These are phyloP conservation scores for Cuculus canorus DNA, from an alignment of 2,797 vertebrate species.

Conservation along the genomic window DNA sequence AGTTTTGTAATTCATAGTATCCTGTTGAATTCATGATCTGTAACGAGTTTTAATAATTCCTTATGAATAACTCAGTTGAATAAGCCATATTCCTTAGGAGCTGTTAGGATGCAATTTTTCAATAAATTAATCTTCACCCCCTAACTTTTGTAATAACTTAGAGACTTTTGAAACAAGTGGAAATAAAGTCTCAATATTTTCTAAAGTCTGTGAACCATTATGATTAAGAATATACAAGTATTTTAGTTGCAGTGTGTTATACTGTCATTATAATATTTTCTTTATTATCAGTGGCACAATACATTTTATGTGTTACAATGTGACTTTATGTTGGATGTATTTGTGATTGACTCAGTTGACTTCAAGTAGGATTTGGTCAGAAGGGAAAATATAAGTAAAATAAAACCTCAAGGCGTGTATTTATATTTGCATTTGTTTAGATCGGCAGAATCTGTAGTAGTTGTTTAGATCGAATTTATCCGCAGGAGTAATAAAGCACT, in stretches of 20 bases:
- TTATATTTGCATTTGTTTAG: background rate
- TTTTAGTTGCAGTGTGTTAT: background rate
- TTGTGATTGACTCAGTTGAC: background rate
- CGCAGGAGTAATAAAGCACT: background rate
- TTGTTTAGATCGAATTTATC: background rate
- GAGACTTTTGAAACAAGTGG: background rate
- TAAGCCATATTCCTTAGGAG: background rate
- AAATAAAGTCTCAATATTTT: background rate
- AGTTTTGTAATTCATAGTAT: background rate
- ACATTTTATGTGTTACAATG: background rate
- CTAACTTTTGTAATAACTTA: fast-evolving
- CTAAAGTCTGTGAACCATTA: background rate
- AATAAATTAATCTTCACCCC: background rate
- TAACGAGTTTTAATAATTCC: background rate
- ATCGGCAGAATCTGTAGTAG: background rate
- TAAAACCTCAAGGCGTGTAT: background rate
- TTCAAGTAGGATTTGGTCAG: background rate
- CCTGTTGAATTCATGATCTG: background rate
- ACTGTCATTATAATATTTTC: background rate
- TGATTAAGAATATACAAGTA: background rate
- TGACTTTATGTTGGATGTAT: background rate
- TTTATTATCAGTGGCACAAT: background rate
- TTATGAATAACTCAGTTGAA: background rate
- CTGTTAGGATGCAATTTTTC: background rate
- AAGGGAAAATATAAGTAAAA: background rate